Conservation (phyloP, 2,888 invertebrate species). For the Pseudococcus viburni region DNA sequence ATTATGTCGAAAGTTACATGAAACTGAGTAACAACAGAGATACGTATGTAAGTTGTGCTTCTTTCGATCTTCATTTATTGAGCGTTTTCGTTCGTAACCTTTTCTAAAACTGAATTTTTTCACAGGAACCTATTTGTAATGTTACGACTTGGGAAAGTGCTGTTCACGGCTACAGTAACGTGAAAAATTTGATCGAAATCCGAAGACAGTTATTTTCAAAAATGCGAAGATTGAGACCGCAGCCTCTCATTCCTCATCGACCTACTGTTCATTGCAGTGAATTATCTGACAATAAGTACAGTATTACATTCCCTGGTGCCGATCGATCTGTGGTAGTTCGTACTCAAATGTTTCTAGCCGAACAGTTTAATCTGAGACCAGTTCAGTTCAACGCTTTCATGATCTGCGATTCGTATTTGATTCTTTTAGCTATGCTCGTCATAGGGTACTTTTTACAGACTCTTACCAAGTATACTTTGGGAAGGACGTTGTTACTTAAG, state of each 20-base stretch:
- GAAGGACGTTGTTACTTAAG: constrained; percentile 78
- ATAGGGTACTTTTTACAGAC: constrained; percentile 77
- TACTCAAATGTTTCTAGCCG: constrained; percentile 82
- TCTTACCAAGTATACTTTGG: constrained; percentile 77
- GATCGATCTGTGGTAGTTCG: constrained; percentile 88
- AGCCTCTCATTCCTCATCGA: constrained; percentile 72
- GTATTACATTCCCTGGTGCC: constrained; percentile 85
- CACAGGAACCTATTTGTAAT: constrained; percentile 45
- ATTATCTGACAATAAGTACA: constrained; percentile 74
- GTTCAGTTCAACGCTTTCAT: constrained; percentile 77
- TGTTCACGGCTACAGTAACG: constrained; percentile 79
- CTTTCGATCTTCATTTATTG: background rate
- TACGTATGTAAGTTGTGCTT: constrained; percentile 35
- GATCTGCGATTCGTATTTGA: constrained; percentile 84
- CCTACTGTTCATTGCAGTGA: constrained; percentile 49
- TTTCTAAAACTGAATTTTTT: background rate
- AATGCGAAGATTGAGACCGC: constrained; percentile 76
- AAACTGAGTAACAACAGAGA: constrained; percentile 24
- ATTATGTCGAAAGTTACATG: constrained; percentile 60
- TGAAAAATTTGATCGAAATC: constrained; percentile 77
- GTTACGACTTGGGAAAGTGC: constrained; percentile 65
- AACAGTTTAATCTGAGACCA: constrained; percentile 79
- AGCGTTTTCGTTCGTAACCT: background rate
- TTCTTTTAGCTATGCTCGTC: constrained; percentile 76
- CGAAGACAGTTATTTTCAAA: constrained; percentile 80